A percentile compares a stretch with the other conserved stretches of the same genome.
These are phyloP conservation scores for Etia nguti DNA, from an alignment of 2,113 vertebrate genomes.

Conservation along the genomic window DNA sequence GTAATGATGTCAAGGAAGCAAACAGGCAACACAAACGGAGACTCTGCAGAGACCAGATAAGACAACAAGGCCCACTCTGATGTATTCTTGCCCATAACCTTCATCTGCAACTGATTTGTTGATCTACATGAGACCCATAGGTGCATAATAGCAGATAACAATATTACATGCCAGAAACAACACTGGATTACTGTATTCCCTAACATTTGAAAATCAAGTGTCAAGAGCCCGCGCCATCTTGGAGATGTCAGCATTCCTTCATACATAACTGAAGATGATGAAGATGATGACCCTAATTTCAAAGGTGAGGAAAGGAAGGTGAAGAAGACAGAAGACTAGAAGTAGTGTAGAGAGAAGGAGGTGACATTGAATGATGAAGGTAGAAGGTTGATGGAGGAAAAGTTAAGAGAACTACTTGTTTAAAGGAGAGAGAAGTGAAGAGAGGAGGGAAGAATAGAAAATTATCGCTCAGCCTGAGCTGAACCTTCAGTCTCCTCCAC, in stretches of 20 bases:
- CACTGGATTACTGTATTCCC: neutral
- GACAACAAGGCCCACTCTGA: neutral
- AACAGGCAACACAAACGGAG: neutral
- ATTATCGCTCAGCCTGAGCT: neutral
- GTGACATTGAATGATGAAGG: neutral
- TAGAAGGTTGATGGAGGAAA: neutral
- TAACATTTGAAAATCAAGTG: neutral
- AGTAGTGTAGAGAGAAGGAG: neutral
- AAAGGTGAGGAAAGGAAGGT: neutral
- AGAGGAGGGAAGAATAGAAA: neutral
- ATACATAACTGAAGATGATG: neutral
- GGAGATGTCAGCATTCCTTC: neutral
- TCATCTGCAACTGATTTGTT: neutral
- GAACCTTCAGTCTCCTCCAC: neutral
- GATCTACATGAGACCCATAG: neutral
- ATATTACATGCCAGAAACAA: neutral
- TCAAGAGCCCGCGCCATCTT: accelerated
- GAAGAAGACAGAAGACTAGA: neutral
- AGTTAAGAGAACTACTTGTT: neutral
- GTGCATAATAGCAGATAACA: neutral
- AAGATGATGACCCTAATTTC: neutral
- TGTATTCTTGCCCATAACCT: neutral
- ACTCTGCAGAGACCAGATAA: neutral
- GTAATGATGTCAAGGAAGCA: neutral
- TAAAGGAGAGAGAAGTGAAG: neutral